Base-by-base conservation (phyloP, 2,888 invertebrate genomes). In the Hoplodrina ambigua region DNA sequence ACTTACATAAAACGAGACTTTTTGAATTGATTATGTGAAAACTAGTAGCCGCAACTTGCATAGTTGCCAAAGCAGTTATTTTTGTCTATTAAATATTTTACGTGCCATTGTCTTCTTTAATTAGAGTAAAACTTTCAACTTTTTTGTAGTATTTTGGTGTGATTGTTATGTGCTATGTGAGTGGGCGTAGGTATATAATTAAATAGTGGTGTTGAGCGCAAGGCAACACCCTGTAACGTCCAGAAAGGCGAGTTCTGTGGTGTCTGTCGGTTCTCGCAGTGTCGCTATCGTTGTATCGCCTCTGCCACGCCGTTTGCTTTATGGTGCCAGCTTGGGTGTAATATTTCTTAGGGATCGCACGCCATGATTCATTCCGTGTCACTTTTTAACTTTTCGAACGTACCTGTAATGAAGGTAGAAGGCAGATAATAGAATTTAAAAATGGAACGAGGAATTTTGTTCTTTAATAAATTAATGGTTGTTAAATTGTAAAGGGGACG, bases 251-350 rank as follows among this genome's bases (percentile, higher is more conserved):
- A 93, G 94, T 92, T 93, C 91, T 93, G 91, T 91, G 91, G 91
- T 93, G 94, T 93, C 94, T 93, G 94, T 94, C 94, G 93, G 91
- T 89, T 89, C 90, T 91, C 89, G 93, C 90, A 88, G 93, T 94
- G 95, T 95, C 94, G 94, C 95, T 96, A 96, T 96, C 95, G 94
- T 93, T 94, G 95, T 95, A 96, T 95, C 95, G 94, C 92, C 90
- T 90, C 90, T 94, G 95, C 95, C 94, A 94, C 91, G 90, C 92
- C 93, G 93, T 95, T 95, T 95, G 94, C 94, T 96, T 96, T 96
- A 96, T 96, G 95, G 95, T 94, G 94, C 94, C 95, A 95, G 94
- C 92, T 91, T 88, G 88, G 91, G 92, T 94, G 94, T 94, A 95
- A 95, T 96, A 96, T 95, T 93, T 96, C 96, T 95, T 94, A 92